These are phyloP conservation scores for Bombus consobrinus DNA, from an alignment of 1,140 invertebrate genomes.

Conservation along the genomic window DNA sequence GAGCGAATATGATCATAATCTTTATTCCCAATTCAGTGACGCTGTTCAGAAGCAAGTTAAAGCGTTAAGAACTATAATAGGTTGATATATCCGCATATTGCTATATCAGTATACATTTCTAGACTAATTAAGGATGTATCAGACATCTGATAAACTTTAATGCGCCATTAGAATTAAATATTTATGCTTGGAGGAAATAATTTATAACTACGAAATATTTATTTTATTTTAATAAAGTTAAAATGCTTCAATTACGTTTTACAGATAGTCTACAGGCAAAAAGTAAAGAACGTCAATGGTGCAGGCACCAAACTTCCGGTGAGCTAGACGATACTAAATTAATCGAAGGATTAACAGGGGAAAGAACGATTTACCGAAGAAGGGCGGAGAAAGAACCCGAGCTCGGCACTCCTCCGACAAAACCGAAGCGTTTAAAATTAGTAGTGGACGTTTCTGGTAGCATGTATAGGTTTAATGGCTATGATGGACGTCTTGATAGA, in stretches of 20 bases:
- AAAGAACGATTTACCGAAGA: slow-evolving; percentile 94
- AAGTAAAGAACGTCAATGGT: slow-evolving; percentile 96
- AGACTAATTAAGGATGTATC: not conserved
- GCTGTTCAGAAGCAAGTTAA: slow-evolving; percentile 91
- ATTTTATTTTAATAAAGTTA: not conserved
- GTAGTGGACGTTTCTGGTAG: slow-evolving; percentile 97
- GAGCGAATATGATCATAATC: slow-evolving; percentile 95
- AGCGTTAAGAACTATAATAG: slow-evolving; percentile 86
- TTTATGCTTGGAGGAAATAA: not conserved
- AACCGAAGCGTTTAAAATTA: slow-evolving; percentile 94
- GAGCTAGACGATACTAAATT: slow-evolving; percentile 98
- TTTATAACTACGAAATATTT: not conserved
- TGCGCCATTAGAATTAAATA: not conserved
- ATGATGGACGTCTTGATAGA: slow-evolving; percentile 95
- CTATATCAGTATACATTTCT: not conserved
- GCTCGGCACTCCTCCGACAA: slow-evolving; percentile 91
- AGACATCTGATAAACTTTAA: not conserved
- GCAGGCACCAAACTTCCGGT: slow-evolving; percentile 94
- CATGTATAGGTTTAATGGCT: slow-evolving; percentile 98
- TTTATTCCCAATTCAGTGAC: slow-evolving; percentile 92
- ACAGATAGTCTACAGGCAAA: slow-evolving; percentile 92
- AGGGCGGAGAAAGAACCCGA: slow-evolving; percentile 93
- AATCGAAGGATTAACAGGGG: slow-evolving; percentile 96
- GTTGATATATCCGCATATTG: slow-evolving; percentile 61
- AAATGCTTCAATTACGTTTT: slow-evolving; percentile 3